Evolutionary conservation across 2,888 invertebrate genomes (phyloP).

Genomic region (Phortica magna): DNA sequence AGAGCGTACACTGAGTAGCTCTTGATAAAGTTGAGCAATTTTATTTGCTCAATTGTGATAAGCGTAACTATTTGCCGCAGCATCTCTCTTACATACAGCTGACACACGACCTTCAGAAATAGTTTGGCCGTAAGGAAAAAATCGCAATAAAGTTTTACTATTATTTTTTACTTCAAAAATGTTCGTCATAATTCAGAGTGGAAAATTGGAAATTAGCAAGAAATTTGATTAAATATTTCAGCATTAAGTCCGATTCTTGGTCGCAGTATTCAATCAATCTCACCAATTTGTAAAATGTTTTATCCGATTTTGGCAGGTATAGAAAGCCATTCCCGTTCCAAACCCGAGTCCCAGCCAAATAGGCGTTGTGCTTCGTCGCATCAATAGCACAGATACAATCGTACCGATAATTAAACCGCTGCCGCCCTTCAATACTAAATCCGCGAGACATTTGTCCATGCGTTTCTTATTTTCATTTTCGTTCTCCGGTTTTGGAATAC

Average conservation of each 20-base stretch:
- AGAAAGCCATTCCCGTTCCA: constrained; percentile 47
- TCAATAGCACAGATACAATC: constrained; percentile 41
- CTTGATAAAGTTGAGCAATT: too few relatives aligned
- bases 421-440: constrained; percentile 47
- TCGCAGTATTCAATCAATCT: background rate
- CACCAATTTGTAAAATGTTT: background rate
- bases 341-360: constrained; percentile 51
- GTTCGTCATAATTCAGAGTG: too few relatives aligned
- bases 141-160: too few relatives aligned
- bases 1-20: too few relatives aligned
- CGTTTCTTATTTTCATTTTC: background rate
- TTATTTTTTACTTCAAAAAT: too few relatives aligned
- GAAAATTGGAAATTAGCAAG: background rate
- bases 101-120: too few relatives aligned
- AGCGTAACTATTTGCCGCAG: too few relatives aligned
- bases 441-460: constrained; percentile 47
- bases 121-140: too few relatives aligned
- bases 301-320: constrained; percentile 42
- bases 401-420: constrained; percentile 46
- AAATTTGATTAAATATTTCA: background rate
- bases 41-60: too few relatives aligned
- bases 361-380: constrained; percentile 46
- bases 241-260: background rate
- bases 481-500: constrained; percentile 14
- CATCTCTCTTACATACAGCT: too few relatives aligned